A percentile compares a stretch with the other conserved stretches of the same genome.
Conservation (phyloP, 2,113 vertebrate species). For the Sebastes schlegelii region DNA sequence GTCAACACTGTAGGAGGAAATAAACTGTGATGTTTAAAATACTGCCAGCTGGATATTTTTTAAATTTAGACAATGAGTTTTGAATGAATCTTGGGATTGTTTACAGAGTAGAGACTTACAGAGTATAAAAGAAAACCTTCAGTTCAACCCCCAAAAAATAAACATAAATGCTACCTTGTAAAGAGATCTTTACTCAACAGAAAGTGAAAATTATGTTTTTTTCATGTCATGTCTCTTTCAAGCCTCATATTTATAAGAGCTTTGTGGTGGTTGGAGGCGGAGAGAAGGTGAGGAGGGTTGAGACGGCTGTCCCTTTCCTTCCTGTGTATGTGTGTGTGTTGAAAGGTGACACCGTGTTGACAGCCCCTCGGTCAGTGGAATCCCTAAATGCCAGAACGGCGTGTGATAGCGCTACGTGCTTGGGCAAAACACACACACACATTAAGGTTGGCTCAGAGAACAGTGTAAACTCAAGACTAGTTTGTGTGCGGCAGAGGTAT, state of each 20-base stretch:
- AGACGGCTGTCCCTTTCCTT: constrained; percentile 64
- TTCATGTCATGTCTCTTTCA: constrained; percentile 18
- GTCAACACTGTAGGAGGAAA: background rate
- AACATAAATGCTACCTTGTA: background rate
- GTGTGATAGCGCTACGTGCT: constrained; percentile 11
- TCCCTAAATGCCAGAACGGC: constrained; percentile 72
- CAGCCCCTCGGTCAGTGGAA: constrained; percentile 74
- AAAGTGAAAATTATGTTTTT: background rate
- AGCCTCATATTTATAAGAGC: constrained; percentile 31
- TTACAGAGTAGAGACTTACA: background rate
- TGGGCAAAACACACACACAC: constrained; percentile 30
- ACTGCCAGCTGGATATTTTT: background rate
- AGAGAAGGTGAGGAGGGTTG: constrained; percentile 28
- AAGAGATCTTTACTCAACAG: background rate
- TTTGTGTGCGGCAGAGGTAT: constrained; percentile 10
- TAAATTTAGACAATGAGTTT: background rate
- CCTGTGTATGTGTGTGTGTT: constrained; percentile 63
- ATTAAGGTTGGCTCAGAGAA: constrained; percentile 14
- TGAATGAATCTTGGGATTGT: background rate
- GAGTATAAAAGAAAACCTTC: background rate
- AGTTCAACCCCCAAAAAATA: background rate
- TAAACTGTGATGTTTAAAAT: background rate
- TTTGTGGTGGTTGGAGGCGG: constrained; percentile 4
- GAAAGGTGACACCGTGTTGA: constrained; percentile 80
- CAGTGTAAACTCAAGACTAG: constrained; percentile 36